Percentiles rank a stretch among this genome's conserved stretches.
Evolutionary conservation across 1,140 invertebrate genomes (phyloP).

Genomic region (Stegodyphus mimosarum): DNA sequence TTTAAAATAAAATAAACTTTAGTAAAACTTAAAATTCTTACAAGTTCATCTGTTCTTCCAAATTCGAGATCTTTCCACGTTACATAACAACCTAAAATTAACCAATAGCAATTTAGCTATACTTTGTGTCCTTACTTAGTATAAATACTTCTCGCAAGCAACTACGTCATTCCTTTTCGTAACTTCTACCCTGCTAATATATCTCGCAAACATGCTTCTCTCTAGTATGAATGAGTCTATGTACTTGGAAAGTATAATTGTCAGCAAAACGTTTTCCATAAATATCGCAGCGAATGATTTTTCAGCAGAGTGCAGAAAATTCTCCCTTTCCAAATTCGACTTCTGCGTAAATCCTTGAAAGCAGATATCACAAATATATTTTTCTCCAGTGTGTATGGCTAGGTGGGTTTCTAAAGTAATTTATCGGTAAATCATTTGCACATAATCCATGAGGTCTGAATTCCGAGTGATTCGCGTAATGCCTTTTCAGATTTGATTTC

Average conservation of each 20-base stretch:
- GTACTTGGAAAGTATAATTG: slow-evolving; percentile 42
- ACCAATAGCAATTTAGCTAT: too few species aligned
- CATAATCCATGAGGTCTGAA: slow-evolving; percentile 51
- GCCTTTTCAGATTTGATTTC: slow-evolving; percentile 50
- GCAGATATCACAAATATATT: slow-evolving; percentile 51
- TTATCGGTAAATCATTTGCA: slow-evolving; percentile 50
- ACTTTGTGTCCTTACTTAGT: too few species aligned
- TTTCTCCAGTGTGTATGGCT: slow-evolving; percentile 47
- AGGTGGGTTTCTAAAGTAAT: slow-evolving; percentile 45
- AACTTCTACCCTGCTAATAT: too few species aligned
- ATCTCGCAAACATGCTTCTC: slow-evolving; percentile 43
- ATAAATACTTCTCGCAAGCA: too few species aligned
- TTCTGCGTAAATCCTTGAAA: slow-evolving; percentile 45
- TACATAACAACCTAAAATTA: too few species aligned
- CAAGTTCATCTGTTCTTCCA: too few species aligned
- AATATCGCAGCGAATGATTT: slow-evolving; percentile 57
- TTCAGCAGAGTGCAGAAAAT: slow-evolving; percentile 51
- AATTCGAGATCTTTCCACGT: too few species aligned
- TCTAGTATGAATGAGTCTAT: slow-evolving; percentile 40
- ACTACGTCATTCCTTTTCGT: too few species aligned
- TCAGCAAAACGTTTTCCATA: slow-evolving; percentile 61
- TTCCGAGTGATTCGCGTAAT: slow-evolving; percentile 41
- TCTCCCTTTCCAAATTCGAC: slow-evolving; percentile 50
- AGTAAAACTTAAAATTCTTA: too few species aligned
- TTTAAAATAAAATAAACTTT: too few species aligned